phyloP scores from a whole-genome alignment of 2,797 vertebrate genomes.

The Aphelocoma californica region DNA sequence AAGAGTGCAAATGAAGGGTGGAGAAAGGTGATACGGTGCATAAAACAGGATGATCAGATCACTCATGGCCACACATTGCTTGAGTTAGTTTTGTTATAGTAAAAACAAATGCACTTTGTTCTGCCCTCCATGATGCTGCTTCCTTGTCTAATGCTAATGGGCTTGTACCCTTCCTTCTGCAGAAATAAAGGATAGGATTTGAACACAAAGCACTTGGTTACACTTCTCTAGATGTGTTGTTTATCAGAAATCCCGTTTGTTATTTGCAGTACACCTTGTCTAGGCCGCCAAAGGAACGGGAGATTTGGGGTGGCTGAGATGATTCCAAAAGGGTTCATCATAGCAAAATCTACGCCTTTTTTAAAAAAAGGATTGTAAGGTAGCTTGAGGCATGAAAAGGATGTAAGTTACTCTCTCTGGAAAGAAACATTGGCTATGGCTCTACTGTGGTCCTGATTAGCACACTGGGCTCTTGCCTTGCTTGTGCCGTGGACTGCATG shows the following conservation, averaged over 20 bases:
- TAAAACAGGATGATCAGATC: not conserved
- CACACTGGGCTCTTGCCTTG: not conserved
- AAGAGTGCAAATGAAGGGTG: not conserved
- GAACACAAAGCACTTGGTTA: not conserved
- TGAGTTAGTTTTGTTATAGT: not conserved
- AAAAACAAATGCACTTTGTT: not conserved
- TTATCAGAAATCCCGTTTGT: not conserved
- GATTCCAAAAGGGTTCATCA: rapidly evolving
- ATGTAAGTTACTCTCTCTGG: not conserved
- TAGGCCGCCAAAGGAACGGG: not conserved
- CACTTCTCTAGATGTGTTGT: not conserved
- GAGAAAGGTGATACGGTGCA: not conserved
- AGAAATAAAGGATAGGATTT: not conserved
- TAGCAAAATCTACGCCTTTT: not conserved
- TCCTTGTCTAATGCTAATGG: not conserved
- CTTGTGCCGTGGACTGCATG: not conserved
- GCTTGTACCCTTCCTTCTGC: not conserved
- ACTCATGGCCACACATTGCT: not conserved
- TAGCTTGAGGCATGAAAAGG: not conserved
- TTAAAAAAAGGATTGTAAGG: not conserved
- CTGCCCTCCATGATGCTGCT: not conserved
- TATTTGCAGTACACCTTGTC: not conserved
- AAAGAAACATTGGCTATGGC: not conserved
- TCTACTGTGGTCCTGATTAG: not conserved
- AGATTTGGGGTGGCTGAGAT: not conserved